These are phyloP conservation scores for Choristoneura rosaceana DNA, from an alignment of 2,888 invertebrate genomes.

Conservation along the genomic window DNA sequence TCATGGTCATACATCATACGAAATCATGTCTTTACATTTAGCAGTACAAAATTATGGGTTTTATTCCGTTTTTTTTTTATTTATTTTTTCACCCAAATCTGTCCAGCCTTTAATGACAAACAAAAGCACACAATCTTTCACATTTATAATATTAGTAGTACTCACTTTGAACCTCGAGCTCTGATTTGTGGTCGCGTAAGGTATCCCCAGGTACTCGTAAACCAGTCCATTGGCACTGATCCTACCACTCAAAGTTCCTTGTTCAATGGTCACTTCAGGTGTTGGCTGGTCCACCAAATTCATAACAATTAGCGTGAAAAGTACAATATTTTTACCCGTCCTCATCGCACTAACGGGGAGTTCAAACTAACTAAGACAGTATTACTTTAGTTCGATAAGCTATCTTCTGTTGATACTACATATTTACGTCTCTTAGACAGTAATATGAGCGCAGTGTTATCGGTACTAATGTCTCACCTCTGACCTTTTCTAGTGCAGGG, in stretches of 20 bases:
- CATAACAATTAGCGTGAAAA: constrained; percentile 71
- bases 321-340: constrained; percentile 61
- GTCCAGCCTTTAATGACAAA: no score
- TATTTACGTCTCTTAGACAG: not conserved
- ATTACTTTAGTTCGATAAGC: constrained; percentile 6
- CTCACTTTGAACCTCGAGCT: constrained; percentile 59
- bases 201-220: constrained; percentile 77
- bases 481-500: not conserved
- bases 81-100: no score
- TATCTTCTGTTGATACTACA: not conserved
- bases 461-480: not conserved
- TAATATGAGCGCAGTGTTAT: not conserved
- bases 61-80: no score
- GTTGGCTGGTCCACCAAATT: constrained; percentile 77
- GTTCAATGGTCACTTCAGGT: constrained; percentile 70
- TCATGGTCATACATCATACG: no score
- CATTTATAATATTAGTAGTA: not conserved
- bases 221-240: constrained; percentile 69
- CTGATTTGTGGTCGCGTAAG: constrained; percentile 70
- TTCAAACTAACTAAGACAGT: constrained; percentile 4
- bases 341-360: constrained; percentile 52
- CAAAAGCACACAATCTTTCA: no score
- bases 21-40: no score
- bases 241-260: constrained; percentile 74
- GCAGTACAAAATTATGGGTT: no score